phyloP scores from a whole-genome alignment of 2,888 invertebrate genomes.

The Tipula lateralis region DNA sequence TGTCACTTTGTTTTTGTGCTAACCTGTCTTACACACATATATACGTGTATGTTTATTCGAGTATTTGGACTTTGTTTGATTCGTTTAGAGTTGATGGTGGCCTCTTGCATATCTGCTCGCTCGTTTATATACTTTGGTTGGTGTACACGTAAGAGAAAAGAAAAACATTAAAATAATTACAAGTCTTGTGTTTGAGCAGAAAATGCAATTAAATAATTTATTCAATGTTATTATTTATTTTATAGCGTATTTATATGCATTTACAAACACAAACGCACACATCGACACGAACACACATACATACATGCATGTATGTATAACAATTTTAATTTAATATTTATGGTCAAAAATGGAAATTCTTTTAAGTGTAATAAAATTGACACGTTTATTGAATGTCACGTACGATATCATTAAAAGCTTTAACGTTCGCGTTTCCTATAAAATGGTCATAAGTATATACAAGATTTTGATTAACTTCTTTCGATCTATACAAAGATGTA shows the following conservation, averaged over 20 bases:
- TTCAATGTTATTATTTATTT: slow-evolving; percentile 28
- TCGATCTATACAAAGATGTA: not conserved
- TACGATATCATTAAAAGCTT: not conserved
- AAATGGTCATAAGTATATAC: too few species aligned
- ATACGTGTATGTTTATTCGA: not conserved
- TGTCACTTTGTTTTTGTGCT: not conserved
- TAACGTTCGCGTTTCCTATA: not conserved
- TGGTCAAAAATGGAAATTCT: slow-evolving; percentile 4
- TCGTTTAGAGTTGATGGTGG: not conserved
- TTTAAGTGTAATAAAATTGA: slow-evolving; percentile 14
- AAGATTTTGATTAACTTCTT: not conserved
- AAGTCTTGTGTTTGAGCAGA: slow-evolving; percentile 14
- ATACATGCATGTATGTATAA: not conserved
- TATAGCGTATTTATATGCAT: not conserved
- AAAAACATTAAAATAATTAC: not conserved
- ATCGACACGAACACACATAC: not conserved
- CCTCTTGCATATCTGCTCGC: not conserved
- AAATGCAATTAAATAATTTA: slow-evolving; percentile 30
- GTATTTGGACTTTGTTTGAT: not conserved
- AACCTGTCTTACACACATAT: not conserved
- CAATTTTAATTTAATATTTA: slow-evolving; percentile 13
- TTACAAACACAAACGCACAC: too few species aligned
- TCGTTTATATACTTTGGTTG: not conserved
- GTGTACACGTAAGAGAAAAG: not conserved
- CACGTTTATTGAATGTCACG: slow-evolving; percentile 25